Base-by-base conservation (phyloP, 2,797 vertebrate genomes). In the Astyanax mexicanus region DNA sequence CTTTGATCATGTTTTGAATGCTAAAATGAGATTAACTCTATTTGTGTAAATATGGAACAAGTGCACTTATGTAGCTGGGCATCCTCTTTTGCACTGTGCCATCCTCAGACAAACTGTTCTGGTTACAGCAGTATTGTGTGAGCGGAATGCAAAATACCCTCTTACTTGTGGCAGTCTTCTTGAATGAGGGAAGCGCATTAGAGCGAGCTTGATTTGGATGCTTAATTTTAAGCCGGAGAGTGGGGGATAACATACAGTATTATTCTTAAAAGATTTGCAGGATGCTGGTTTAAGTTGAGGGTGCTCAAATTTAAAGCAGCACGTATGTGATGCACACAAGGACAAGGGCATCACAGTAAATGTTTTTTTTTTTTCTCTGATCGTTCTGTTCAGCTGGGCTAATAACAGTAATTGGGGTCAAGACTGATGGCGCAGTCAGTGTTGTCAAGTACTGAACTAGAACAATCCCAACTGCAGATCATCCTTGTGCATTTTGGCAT, bases 1-100 rank as follows among this genome's bases (percentile, higher is more conserved):
- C 25, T 44, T n/a, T 44, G 15, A 37, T 23, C 25, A 55, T 25
- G 64, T 35, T n/a, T 29, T 66, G 61, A 65, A 66, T 65, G 17
- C 32, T 0, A 37, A 17, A 54, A 65, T 42, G 35, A 12, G 11
- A 60, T 75, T 61, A 75, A 21, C 54, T 37, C 6, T 47, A n/a
- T 45, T 58, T 49, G 25, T 51, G 54, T 61, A 49, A 40, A 75
- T 68, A 58, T 27, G 64, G 42, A 38, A 58, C 42, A 67, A 67
- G 27, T 32, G 27, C 8, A 35, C 19, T 37, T 19, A 27, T 47
- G 37, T 57, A 25, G 17, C 21, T 58, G 23, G 23, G n/a, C 45
- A 55, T 74, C 72, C 51, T 44, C 8, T 74, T 9, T 21, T 37
- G 44, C 45, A 12, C 23, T 35, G 27, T 37, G 45, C 10, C 12